Evolutionary conservation across 2,888 invertebrate species (phyloP).

Genomic region (Chloroclysta siterata): DNA sequence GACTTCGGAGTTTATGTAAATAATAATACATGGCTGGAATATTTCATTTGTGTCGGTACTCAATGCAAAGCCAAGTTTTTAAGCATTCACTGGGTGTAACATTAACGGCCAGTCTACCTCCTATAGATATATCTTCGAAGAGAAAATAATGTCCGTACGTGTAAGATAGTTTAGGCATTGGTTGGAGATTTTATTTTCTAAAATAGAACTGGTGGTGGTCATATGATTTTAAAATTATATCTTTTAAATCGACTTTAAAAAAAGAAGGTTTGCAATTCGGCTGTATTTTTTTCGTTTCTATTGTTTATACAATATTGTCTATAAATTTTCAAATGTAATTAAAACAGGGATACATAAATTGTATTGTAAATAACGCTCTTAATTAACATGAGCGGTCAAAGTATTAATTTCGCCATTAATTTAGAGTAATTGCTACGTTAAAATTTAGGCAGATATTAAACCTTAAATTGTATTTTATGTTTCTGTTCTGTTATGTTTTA

Average conservation of each 20-base stretch:
- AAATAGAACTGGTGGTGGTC: neutral
- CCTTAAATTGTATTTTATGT: slow-evolving; percentile 78
- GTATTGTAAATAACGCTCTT: slow-evolving; percentile 70
- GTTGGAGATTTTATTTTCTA: neutral
- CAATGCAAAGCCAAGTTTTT: slow-evolving; percentile 63
- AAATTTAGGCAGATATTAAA: slow-evolving; percentile 76
- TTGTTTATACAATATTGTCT: slow-evolving; percentile 9
- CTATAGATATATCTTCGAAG: slow-evolving; percentile 47
- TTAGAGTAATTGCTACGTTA: slow-evolving; percentile 78
- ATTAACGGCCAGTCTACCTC: slow-evolving; percentile 57
- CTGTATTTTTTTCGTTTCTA: neutral
- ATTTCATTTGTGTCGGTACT: slow-evolving; percentile 64
- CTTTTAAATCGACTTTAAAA: neutral
- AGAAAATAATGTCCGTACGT: slow-evolving; percentile 47
- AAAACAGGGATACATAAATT: slow-evolving; percentile 58
- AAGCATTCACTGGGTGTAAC: slow-evolving; percentile 64
- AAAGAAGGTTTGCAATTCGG: neutral
- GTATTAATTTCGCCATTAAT: slow-evolving; percentile 84
- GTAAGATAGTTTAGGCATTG: slow-evolving; percentile 7
- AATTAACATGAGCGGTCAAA: slow-evolving; percentile 81
- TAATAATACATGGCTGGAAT: slow-evolving; percentile 74
- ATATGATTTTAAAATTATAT: no score
- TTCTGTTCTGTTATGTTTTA: slow-evolving; percentile 61
- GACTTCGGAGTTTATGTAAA: slow-evolving; percentile 78
- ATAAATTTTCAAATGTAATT: slow-evolving; percentile 52